phyloP scores from a whole-genome alignment of 2,113 vertebrate genomes.

The Mobula birostris region DNA sequence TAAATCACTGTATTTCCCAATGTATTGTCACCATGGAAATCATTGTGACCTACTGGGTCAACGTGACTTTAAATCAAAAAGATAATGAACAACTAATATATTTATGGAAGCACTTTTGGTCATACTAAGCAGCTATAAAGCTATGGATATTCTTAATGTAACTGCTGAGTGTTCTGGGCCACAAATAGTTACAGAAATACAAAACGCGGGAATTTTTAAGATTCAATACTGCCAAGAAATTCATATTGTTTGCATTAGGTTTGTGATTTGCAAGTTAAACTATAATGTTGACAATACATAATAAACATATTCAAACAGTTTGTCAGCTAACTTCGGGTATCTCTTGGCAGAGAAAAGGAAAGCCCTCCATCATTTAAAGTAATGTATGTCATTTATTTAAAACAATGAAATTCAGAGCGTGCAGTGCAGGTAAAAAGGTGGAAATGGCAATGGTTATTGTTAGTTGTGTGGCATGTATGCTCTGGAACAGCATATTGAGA shows the following conservation, averaged over 20 bases:
- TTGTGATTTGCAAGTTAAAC: neutral
- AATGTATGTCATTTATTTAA: neutral
- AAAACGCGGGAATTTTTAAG: neutral
- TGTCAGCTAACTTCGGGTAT: neutral
- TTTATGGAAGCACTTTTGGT: neutral
- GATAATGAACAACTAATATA: neutral
- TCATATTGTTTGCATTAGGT: neutral
- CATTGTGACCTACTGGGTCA: neutral
- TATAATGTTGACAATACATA: neutral
- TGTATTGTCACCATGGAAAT: neutral
- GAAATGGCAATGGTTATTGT: neutral
- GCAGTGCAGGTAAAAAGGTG: neutral
- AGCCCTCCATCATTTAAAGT: neutral
- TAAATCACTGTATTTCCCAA: neutral
- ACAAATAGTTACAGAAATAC: neutral
- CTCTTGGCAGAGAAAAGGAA: neutral
- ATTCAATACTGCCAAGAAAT: neutral
- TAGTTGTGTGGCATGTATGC: neutral
- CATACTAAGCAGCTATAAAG: neutral
- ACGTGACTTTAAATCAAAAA: neutral
- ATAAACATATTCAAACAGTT: neutral
- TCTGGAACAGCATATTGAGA: neutral
- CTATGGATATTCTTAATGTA: neutral
- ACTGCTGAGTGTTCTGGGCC: neutral
- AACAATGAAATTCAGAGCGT: neutral